Conservation (phyloP, 2,797 vertebrate genomes). For the Numenius phaeopus region DNA sequence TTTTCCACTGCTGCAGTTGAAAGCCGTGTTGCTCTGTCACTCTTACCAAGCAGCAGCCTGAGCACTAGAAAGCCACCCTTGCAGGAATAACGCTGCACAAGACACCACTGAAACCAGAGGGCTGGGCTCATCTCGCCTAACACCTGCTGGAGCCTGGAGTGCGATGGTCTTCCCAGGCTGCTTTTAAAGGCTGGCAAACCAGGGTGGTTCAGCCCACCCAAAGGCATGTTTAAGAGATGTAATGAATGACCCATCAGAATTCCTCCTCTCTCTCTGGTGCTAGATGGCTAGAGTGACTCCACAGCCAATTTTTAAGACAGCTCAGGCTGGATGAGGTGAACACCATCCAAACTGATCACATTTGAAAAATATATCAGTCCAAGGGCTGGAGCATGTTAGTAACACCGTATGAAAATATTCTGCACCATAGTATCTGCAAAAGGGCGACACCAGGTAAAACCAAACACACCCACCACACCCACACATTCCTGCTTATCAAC, state of each 20-base stretch:
- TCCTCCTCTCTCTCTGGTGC: not conserved
- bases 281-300: not conserved
- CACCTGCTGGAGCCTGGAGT: fast-evolving
- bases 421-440: not conserved
- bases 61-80: not conserved
- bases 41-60: not conserved
- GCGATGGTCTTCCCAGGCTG: not conserved
- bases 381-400: not conserved
- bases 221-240: not conserved
- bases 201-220: not conserved
- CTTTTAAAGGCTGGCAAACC: not conserved
- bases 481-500: not conserved
- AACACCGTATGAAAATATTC: not conserved
- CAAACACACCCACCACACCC: not conserved
- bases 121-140: not conserved
- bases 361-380: not conserved
- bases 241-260: not conserved
- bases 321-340: not conserved
- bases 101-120: not conserved
- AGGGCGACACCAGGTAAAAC: not conserved
- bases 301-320: not conserved
- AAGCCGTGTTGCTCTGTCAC: not conserved
- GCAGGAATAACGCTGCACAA: not conserved
- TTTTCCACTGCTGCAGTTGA: not conserved
- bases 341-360: not conserved